Percentiles rank a stretch among this genome's conserved stretches.
These are phyloP conservation scores for Neosalanx taihuensis DNA, from an alignment of 2,797 vertebrate species.

Conservation along the genomic window DNA sequence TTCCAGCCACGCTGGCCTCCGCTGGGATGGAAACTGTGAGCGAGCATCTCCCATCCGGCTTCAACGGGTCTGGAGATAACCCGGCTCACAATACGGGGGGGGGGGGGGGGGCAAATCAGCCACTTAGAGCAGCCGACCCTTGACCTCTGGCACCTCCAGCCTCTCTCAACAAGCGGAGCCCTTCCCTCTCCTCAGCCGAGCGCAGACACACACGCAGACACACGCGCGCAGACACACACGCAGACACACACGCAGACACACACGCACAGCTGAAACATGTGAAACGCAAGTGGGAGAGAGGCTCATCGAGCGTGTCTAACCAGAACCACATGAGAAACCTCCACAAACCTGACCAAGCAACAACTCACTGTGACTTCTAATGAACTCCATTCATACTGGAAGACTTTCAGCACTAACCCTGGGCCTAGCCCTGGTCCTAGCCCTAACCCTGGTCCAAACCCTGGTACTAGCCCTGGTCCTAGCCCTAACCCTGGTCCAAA, in stretches of 20 bases:
- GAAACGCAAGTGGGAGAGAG: too few species aligned
- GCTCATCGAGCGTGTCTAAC: too few species aligned
- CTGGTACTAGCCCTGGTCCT: too few species aligned
- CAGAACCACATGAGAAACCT: not conserved
- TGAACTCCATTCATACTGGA: not conserved
- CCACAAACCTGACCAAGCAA: not conserved
- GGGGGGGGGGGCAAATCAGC: conserved; percentile 37
- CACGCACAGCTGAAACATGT: conserved; percentile 18
- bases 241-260: conserved; percentile 49
- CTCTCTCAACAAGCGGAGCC: conserved; percentile 40
- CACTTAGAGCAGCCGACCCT: conserved; percentile 58
- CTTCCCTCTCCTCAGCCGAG: conserved; percentile 29
- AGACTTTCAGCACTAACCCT: too few species aligned
- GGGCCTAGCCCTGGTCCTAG: too few species aligned
- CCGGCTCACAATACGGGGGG: conserved; percentile 52
- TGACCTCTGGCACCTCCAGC: conserved; percentile 38
- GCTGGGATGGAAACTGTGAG: conserved; percentile 53
- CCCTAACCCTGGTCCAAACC: not conserved
- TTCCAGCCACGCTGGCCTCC: conserved; percentile 40
- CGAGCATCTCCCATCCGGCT: conserved; percentile 39
- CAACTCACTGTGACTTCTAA: not conserved
- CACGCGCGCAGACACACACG: not conserved
- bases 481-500: too few species aligned
- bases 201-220: conserved; percentile 35
- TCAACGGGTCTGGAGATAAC: conserved; percentile 57